Evolutionary conservation across 2,797 vertebrate species (phyloP), one percentile per base, ranked within the genome.

Genomic region (Dicrostonyx torquatus): DNA sequence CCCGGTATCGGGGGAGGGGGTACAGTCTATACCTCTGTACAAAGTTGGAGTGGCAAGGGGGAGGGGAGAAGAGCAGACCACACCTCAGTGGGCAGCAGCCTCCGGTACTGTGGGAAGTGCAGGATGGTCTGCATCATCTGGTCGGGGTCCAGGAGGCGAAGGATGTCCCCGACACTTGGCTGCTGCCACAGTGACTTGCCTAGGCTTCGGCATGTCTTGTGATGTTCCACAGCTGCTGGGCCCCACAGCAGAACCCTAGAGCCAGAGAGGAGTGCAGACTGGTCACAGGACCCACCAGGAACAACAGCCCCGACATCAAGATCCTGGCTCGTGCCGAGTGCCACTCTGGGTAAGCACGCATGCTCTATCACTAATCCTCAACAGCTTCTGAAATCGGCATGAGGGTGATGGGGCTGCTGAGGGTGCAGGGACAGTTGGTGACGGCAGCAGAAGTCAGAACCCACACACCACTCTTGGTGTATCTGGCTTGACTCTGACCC

Each of bases 161-260:
- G 95, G 88, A 99, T 96, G 83, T 99, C 99, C 43, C 99, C 99
- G 7, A 98, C 98, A 84, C 98, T 99, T 0, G 99, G 98, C 98
- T 99, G 99, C 98, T 99, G 99, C 99, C 99, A 99, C 60, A 99
- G 97, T 0, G 99, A 99, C 72, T 98, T 98, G 43, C 99, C 99
- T 78, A 99, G 98, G 94, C 99, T 99, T 97, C 98, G 99, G 94
- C 99, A 98, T 13, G 99, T 99, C 97, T 99, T 99, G 96, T 99
- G 99, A 96, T 99, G 99, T 94, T 99, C 99, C 96, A 99, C 98
- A 6, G 99, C 99, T 0, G 99, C 99, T 0, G 99, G 98, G 64
- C 99, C 99, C 99, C 99, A 99, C 1, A 99, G 90, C 26, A 99
- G 97, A 73, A 98, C 99, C 95, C 99, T 99, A 97, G 50, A 96